Evolutionary conservation across 2,797 vertebrate genomes (phyloP).

Genomic region (Furcifer pardalis): DNA sequence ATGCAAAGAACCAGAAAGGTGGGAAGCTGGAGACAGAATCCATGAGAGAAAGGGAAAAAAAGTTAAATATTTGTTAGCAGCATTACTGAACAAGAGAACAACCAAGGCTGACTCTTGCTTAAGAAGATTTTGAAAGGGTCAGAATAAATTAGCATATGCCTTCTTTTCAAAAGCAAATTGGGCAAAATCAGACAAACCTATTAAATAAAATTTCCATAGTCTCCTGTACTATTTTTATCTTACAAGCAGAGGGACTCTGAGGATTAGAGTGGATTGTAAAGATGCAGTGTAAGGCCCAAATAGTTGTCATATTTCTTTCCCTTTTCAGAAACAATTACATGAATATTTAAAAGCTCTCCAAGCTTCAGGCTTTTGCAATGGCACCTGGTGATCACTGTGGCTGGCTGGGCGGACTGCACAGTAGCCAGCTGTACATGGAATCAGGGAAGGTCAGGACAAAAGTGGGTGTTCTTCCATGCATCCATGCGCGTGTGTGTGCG

Average conservation of each 20-base stretch:
- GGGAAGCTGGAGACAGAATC: neutral
- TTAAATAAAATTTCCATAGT: conserved; percentile 6
- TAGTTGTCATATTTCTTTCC: neutral
- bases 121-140: conserved; percentile 15
- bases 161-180: conserved; percentile 8
- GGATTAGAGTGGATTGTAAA: neutral
- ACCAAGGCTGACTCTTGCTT: neutral
- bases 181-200: neutral
- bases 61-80: neutral
- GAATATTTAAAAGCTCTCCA: neutral
- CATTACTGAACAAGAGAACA: neutral
- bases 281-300: neutral
- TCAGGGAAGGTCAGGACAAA: too few relatives aligned
- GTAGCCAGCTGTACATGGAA: too few relatives aligned
- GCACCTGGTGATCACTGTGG: too few relatives aligned
- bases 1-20: neutral
- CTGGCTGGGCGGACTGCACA: too few relatives aligned
- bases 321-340: neutral
- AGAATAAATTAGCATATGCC: conserved; percentile 27
- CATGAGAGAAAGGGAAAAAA: conserved; percentile 1
- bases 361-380: neutral
- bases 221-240: neutral
- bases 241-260: neutral
- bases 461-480: too few relatives aligned
- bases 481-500: too few relatives aligned